phyloP scores from a whole-genome alignment of 2,797 vertebrate species.

The Babyrousa celebensis region DNA sequence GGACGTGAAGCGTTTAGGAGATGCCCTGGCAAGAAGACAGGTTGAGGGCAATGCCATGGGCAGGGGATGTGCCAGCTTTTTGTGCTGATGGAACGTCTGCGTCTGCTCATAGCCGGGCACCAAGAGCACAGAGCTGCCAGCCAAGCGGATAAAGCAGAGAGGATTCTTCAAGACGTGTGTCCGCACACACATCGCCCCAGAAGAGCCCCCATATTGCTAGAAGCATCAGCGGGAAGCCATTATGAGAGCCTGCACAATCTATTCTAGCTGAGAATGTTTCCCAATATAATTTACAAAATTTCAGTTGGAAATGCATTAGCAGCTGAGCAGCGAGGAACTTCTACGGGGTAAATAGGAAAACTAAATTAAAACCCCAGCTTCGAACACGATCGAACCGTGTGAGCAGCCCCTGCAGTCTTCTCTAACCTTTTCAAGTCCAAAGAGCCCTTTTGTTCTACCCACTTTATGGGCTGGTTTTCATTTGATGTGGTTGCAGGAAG shows the following conservation, averaged over 20 bases:
- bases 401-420: constrained; percentile 88
- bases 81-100: not conserved
- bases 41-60: too few species aligned
- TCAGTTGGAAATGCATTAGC: constrained; percentile 92
- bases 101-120: not conserved
- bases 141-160: not conserved
- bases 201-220: constrained; percentile 80
- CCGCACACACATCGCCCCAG: not conserved
- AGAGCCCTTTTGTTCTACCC: constrained; percentile 86
- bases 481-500: constrained; percentile 87
- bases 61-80: not conserved
- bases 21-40: not conserved
- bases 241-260: constrained; percentile 88
- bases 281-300: constrained; percentile 92
- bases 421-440: constrained; percentile 91
- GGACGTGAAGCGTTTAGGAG: not conserved
- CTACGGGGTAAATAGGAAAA: constrained; percentile 87
- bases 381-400: constrained; percentile 86
- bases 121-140: rapidly evolving
- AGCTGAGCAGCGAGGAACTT: constrained; percentile 89
- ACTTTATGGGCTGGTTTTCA: constrained; percentile 77
- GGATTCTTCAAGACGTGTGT: not conserved
- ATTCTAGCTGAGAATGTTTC: constrained; percentile 90
- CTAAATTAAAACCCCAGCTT: constrained; percentile 86
- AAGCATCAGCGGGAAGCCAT: constrained; percentile 89